Percentiles rank a stretch among this genome's conserved stretches.
These are phyloP conservation scores for Eutrigla gurnardus DNA, from an alignment of 2,797 vertebrate genomes.

Conservation along the genomic window DNA sequence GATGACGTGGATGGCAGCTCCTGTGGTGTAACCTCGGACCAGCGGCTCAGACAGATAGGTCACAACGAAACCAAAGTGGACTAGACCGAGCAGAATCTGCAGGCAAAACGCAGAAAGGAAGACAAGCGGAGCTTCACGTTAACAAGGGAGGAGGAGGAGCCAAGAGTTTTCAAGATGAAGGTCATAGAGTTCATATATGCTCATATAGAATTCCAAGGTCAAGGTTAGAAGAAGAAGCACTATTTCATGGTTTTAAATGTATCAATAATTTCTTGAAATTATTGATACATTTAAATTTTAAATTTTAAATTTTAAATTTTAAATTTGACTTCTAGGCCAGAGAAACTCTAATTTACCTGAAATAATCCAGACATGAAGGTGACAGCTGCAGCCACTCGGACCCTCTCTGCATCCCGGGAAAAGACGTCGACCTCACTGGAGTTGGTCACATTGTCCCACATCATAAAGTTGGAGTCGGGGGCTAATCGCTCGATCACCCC, in stretches of 20 bases:
- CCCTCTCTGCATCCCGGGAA: slow-evolving; percentile 77
- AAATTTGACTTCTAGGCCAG: neutral
- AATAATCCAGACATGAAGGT: slow-evolving; percentile 91
- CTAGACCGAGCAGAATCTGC: slow-evolving; percentile 85
- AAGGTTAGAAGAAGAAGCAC: neutral
- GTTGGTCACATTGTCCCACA: slow-evolving; percentile 77
- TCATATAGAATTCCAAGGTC: neutral
- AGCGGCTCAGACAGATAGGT: slow-evolving; percentile 96
- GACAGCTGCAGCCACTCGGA: slow-evolving; percentile 88
- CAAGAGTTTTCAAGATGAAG: neutral
- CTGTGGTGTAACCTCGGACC: slow-evolving; percentile 92
- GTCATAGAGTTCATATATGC: neutral
- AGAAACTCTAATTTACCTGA: slow-evolving; percentile 84
- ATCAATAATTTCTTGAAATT: too few species aligned
- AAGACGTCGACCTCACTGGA: slow-evolving; percentile 57
- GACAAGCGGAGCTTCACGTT: neutral
- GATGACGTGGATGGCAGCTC: slow-evolving; percentile 90
- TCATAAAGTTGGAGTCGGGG: slow-evolving; percentile 84
- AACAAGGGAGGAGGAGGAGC: neutral
- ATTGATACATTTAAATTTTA: too few species aligned
- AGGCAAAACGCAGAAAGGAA: neutral
- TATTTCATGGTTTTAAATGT: slow-evolving; percentile 1
- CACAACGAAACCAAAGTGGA: slow-evolving; percentile 94
- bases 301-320: too few species aligned
- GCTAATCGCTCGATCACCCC: slow-evolving; percentile 89